Evolutionary conservation across 1,140 invertebrate genomes (phyloP).

Genomic region (Zaprionus ornatus): DNA sequence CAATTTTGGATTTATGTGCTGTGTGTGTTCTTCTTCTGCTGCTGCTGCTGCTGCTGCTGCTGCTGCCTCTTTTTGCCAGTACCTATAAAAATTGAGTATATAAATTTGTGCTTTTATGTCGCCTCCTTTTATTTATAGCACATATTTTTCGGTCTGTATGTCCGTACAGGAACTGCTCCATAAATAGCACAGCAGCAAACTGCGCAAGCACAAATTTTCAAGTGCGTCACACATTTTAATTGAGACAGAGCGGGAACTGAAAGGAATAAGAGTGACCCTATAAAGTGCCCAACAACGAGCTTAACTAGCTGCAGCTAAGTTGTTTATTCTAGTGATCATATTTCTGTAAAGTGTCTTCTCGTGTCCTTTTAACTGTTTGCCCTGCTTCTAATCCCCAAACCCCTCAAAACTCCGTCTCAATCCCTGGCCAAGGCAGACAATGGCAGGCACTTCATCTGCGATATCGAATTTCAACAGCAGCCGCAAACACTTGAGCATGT

Average conservation of each 20-base stretch:
- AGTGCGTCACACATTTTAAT: slow-evolving; percentile 61
- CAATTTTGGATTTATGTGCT: slow-evolving; percentile 79
- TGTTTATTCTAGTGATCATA: background rate
- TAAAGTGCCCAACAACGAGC: background rate
- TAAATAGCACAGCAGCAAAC: slow-evolving; percentile 64
- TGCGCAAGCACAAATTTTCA: slow-evolving; percentile 26
- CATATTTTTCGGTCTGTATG: slow-evolving; percentile 40
- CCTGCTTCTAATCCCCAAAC: slow-evolving; percentile 1
- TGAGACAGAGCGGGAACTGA: slow-evolving; percentile 8
- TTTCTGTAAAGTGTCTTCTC: background rate
- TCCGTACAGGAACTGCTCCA: slow-evolving; percentile 72
- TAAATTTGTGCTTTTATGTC: slow-evolving; percentile 13
- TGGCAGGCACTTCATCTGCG: slow-evolving; percentile 64
- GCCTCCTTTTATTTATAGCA: slow-evolving; percentile 22
- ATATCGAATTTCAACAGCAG: slow-evolving; percentile 74
- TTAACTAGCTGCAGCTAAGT: background rate
- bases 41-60: background rate
- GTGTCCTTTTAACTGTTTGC: background rate
- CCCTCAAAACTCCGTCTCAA: background rate
- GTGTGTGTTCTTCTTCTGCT: slow-evolving; percentile 6
- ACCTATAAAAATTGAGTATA: slow-evolving; percentile 55
- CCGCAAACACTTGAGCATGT: slow-evolving; percentile 79
- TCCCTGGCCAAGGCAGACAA: slow-evolving; percentile 27
- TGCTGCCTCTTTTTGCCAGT: background rate
- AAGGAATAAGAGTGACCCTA: background rate